These are phyloP conservation scores for Pseudopleuronectes americanus DNA, from an alignment of 2,797 vertebrate genomes.

Conservation along the genomic window DNA sequence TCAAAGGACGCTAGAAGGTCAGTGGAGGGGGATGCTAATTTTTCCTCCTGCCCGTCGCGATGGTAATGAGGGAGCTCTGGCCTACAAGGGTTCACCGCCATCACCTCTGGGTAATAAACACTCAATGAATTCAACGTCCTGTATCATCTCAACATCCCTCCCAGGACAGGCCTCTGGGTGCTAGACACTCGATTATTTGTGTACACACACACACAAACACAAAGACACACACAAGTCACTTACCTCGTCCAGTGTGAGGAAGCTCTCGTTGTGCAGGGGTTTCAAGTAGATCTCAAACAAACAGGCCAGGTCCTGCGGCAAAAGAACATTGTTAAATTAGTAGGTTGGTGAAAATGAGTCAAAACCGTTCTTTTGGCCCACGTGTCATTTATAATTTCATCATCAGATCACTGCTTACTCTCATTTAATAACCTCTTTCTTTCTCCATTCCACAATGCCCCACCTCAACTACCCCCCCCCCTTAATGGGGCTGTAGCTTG, in stretches of 20 bases:
- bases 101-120: conserved; percentile 52
- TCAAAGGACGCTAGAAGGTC: conserved; percentile 53
- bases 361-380: conserved; percentile 17
- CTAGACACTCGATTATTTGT: not conserved
- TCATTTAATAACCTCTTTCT: conserved; percentile 44
- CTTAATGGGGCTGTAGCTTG: conserved; percentile 69
- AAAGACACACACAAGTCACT: conserved; percentile 32
- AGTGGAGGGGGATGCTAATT: conserved; percentile 60
- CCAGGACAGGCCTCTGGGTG: not conserved
- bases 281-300: conserved; percentile 96
- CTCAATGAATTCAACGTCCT: conserved; percentile 43
- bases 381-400: conserved; percentile 36
- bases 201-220: not conserved
- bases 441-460: conserved; percentile 27
- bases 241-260: conserved; percentile 96
- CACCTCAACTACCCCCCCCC: conserved; percentile 5
- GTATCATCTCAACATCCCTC: conserved; percentile 1
- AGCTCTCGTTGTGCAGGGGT: conserved; percentile 95
- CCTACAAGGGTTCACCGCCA: conserved; percentile 50
- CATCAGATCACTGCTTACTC: conserved; percentile 28
- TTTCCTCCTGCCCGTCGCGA: conserved; percentile 52
- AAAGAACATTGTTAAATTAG: conserved; percentile 23
- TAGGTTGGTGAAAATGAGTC: conserved; percentile 30
- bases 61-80: conserved; percentile 58
- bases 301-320: conserved; percentile 90